Evolutionary conservation across 2,113 vertebrate species (phyloP).

Genomic region (Amphilophus citrinellus): DNA sequence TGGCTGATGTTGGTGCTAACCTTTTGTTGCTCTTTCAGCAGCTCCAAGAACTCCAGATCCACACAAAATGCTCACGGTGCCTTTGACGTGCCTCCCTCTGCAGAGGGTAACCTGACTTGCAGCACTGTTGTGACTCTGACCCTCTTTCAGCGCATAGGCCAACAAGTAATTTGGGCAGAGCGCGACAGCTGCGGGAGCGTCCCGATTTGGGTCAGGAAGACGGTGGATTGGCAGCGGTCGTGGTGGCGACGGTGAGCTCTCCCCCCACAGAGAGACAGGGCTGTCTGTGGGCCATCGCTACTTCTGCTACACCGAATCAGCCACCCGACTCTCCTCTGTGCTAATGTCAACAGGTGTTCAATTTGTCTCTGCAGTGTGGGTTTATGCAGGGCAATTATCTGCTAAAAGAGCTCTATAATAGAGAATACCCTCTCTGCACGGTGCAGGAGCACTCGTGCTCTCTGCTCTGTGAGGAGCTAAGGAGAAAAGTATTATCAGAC

Average conservation of each 20-base stretch:
- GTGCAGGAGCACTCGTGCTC: background rate
- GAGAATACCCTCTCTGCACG: background rate
- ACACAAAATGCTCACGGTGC: background rate
- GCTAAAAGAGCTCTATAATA: background rate
- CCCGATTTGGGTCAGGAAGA: conserved; percentile 26
- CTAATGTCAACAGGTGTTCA: conserved; percentile 27
- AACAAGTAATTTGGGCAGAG: background rate
- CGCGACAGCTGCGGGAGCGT: conserved; percentile 20
- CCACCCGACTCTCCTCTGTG: background rate
- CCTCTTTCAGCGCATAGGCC: background rate
- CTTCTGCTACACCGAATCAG: background rate
- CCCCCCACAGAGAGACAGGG: conserved; percentile 3
- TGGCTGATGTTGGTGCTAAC: conserved; percentile 5
- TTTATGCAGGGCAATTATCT: background rate
- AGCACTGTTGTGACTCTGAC: background rate
- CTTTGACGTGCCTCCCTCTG: background rate
- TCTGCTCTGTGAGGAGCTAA: background rate
- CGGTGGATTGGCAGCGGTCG: background rate
- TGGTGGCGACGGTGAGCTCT: background rate
- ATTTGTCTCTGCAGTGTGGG: conserved; percentile 25
- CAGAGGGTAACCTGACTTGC: background rate
- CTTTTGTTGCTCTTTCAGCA: conserved; percentile 11
- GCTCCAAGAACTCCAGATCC: background rate
- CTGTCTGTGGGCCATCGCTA: background rate
- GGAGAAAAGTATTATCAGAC: background rate